Conservation (phyloP, 2,113 vertebrate genomes). For the Struthio camelus region DNA sequence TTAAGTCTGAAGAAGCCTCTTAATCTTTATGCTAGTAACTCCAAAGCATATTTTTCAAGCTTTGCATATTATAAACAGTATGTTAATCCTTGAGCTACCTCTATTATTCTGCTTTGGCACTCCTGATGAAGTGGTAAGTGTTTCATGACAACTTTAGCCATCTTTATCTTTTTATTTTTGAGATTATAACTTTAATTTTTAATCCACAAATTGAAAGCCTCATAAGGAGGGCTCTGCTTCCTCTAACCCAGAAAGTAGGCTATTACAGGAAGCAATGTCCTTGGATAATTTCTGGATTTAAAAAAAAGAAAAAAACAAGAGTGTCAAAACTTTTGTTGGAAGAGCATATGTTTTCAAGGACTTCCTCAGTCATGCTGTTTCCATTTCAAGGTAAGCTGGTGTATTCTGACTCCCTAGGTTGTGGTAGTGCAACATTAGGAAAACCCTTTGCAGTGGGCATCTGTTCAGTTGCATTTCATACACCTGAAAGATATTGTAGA, state of each 20-base stretch:
- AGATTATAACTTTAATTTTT: not conserved
- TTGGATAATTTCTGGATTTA: conserved; percentile 25
- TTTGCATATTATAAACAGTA: not conserved
- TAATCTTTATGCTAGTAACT: not conserved
- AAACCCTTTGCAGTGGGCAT: conserved; percentile 26
- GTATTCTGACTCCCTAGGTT: conserved; percentile 38
- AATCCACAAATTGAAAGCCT: not conserved
- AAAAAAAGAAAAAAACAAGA: not conserved
- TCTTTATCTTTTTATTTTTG: not conserved
- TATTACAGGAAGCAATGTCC: not conserved
- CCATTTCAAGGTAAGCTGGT: conserved; percentile 32
- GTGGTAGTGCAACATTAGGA: conserved; percentile 20
- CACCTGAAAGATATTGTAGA: not conserved
- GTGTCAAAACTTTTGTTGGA: conserved; percentile 6
- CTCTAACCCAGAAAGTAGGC: not conserved
- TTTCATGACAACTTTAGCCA: not conserved
- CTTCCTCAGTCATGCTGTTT: conserved; percentile 60
- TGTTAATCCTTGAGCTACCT: not conserved
- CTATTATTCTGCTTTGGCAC: not conserved
- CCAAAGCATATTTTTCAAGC: not conserved
- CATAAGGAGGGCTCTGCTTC: not conserved
- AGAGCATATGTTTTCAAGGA: conserved; percentile 67
- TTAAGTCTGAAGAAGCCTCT: not conserved
- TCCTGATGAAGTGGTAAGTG: not conserved
- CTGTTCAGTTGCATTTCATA: conserved; percentile 37